Conservation (phyloP, 2,113 vertebrate genomes). For the Tyto alba region DNA sequence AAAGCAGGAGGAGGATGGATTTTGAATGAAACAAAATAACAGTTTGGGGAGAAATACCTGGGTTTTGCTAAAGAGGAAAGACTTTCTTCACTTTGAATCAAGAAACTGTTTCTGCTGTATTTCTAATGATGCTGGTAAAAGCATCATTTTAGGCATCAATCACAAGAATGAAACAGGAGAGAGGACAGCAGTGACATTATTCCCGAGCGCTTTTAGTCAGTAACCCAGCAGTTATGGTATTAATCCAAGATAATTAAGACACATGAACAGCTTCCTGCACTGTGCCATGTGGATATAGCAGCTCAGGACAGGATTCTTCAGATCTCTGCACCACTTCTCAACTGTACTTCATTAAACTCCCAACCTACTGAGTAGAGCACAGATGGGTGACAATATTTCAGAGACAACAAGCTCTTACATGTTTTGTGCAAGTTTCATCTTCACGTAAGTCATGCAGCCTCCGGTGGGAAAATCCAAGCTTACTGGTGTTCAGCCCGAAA, state of each 20-base stretch:
- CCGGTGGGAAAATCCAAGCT: neutral
- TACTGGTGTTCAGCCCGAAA: neutral
- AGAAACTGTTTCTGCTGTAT: neutral
- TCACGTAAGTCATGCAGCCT: neutral
- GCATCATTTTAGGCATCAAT: neutral
- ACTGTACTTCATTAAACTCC: fast-evolving
- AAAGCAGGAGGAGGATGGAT: neutral
- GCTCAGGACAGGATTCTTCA: neutral
- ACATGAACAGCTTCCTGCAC: fast-evolving
- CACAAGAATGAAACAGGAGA: neutral
- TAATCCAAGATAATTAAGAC: neutral
- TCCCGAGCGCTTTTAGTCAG: neutral
- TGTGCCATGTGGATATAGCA: fast-evolving
- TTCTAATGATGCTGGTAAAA: neutral
- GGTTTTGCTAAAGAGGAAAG: neutral
- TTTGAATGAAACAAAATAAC: neutral
- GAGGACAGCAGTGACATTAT: neutral
- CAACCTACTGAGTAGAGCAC: neutral
- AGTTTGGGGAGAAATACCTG: neutral
- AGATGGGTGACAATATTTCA: neutral
- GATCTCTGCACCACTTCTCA: neutral
- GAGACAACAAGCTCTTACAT: neutral
- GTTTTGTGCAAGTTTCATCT: neutral
- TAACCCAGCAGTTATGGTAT: neutral
- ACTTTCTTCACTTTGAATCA: neutral